Evolutionary conservation across 2,888 invertebrate species (phyloP).

Genomic region (Capitulum mitella): DNA sequence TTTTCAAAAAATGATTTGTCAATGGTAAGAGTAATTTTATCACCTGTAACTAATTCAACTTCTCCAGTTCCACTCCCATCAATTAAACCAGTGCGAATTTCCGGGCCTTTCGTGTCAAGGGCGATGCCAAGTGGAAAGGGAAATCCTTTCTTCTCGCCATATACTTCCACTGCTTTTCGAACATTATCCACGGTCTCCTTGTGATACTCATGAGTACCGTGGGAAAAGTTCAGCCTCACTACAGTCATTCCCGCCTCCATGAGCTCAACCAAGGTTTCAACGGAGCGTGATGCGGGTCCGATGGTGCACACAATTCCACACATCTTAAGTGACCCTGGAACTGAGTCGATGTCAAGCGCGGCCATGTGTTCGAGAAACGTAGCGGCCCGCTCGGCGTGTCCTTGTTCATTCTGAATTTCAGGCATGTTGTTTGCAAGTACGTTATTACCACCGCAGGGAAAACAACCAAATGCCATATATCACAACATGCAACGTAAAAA

Average conservation of each 20-base stretch:
- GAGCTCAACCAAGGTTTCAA: slow-evolving; percentile 80
- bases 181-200: slow-evolving; percentile 83
- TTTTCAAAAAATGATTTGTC: slow-evolving; percentile 68
- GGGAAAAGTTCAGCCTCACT: slow-evolving; percentile 89
- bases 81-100: slow-evolving; percentile 91
- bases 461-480: slow-evolving; percentile 16
- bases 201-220: slow-evolving; percentile 92
- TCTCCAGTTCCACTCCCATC: slow-evolving; percentile 85
- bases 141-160: slow-evolving; percentile 63
- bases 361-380: slow-evolving; percentile 88
- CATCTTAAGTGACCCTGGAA: slow-evolving; percentile 56
- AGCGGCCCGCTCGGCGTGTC: slow-evolving; percentile 39
- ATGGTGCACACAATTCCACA: slow-evolving; percentile 99
- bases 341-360: slow-evolving; percentile 86
- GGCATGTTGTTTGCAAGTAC: neutral
- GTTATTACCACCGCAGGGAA: neutral
- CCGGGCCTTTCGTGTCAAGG: slow-evolving; percentile 95
- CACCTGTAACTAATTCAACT: slow-evolving; percentile 77
- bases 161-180: slow-evolving; percentile 69
- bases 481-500: neutral
- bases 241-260: slow-evolving; percentile 96
- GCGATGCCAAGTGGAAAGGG: slow-evolving; percentile 84
- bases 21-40: slow-evolving; percentile 72
- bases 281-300: slow-evolving; percentile 74
- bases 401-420: neutral